Evolutionary conservation across 2,113 vertebrate genomes (phyloP), one percentile per base, ranked within the genome.

Genomic region (Nestor notabilis): DNA sequence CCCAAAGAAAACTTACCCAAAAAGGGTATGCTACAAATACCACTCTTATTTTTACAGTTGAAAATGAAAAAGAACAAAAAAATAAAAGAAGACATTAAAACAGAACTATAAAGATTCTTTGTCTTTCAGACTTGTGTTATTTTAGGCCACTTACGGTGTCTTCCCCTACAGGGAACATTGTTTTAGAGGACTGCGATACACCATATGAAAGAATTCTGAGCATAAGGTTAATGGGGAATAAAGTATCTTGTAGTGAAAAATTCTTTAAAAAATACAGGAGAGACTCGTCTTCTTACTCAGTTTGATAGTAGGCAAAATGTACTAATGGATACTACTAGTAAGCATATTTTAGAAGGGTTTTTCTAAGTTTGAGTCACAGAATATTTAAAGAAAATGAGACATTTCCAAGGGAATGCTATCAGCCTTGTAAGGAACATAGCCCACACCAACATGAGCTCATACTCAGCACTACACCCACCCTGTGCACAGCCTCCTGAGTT

Each of bases 141-240:
- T 91, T 86, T 81, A 94, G 24, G 33, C 39, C 21, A 58, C 13
- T 69, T 53, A 58, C 1, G 2, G 37, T 52, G 16, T 35, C 39
- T 55, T 89, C 11, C 33, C 8, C 2, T 1, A 31, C 3, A n/a
- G 29, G 3, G 4, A 47, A 35, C 10, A n/a, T 2, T 20, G n/a
- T 53, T 87, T 68, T 64, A 89, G 29, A 55, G 19, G 24, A 79
- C 18, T 56, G 75, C 24, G 35, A 60, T 7, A 52, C 2, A 17
- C 23, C 15, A 2, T 3, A 52, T 5, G 12, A 10, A 15, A 43
- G 13, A 82, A 70, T 15, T 35, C 37, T 53, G 55, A 93, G 29
- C 13, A 43, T 37, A 50, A 78, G 24, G 20, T 39, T 58, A 79
- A 37, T 5, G 31, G 14, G 18, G 21, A 95, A 81, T 64, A 52